phyloP scores from a whole-genome alignment of 1,140 invertebrate genomes.

The Bombyx mori region DNA sequence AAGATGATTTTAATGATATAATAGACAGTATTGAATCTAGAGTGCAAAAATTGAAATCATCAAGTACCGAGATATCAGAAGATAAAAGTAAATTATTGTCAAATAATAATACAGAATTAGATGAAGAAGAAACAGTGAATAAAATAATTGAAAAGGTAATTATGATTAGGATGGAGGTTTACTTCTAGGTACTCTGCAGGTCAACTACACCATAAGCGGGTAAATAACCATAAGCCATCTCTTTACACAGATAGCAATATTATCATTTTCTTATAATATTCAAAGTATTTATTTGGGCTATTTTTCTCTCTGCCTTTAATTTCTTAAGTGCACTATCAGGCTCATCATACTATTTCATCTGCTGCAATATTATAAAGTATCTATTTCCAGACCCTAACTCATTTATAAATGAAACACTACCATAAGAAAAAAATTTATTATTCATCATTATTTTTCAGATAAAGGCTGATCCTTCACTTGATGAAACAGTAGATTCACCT shows the following conservation, averaged over 20 bases:
- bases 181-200: too few species aligned
- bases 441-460: constrained; percentile 17
- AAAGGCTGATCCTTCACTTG: constrained; percentile 32
- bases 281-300: too few species aligned
- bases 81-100: constrained; percentile 12
- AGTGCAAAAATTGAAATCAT: constrained; percentile 63
- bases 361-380: not conserved
- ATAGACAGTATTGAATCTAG: constrained; percentile 66
- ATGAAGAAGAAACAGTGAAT: constrained; percentile 44
- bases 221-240: too few species aligned
- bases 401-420: not conserved
- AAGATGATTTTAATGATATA: constrained; percentile 46
- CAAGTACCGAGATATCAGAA: constrained; percentile 1
- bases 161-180: not conserved
- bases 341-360: not conserved
- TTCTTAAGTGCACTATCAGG: not conserved
- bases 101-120: constrained; percentile 12
- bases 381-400: not conserved
- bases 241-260: too few species aligned
- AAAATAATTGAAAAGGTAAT: constrained; percentile 53
- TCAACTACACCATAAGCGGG: too few species aligned
- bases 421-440: not conserved
- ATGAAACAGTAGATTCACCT: constrained; percentile 19
- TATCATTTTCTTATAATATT: too few species aligned
- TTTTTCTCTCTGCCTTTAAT: not conserved